phyloP scores from a whole-genome alignment of 1,140 invertebrate genomes.

The Megathymus violae region DNA sequence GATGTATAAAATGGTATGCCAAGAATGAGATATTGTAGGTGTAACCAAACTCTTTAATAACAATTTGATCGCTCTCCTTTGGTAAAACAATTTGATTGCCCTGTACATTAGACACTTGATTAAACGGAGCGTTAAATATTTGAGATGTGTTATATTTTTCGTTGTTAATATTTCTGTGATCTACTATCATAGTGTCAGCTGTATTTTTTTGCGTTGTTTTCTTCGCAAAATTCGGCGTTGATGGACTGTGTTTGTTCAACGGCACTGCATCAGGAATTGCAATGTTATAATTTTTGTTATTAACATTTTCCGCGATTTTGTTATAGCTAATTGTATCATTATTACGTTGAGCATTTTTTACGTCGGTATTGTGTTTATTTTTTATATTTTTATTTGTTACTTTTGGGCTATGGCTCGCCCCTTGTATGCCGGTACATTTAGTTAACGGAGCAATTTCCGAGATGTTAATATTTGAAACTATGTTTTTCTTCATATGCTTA shows the following conservation, averaged over 20 bases:
- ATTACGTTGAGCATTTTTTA: too few relatives aligned
- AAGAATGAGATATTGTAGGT: neutral
- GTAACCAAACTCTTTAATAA: neutral
- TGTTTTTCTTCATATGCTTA: conserved; percentile 16
- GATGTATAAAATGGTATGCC: neutral
- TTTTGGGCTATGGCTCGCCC: neutral
- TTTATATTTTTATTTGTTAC: neutral
- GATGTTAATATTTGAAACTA: conserved; percentile 1
- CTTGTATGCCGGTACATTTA: neutral
- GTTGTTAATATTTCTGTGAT: neutral
- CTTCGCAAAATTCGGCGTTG: too few relatives aligned
- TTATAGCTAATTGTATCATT: neutral
- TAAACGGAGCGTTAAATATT: neutral
- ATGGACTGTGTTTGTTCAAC: too few relatives aligned
- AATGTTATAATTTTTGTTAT: too few relatives aligned
- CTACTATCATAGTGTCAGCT: neutral
- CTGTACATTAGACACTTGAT: too few relatives aligned
- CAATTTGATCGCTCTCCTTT: neutral
- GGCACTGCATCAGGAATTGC: too few relatives aligned
- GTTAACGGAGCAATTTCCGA: neutral
- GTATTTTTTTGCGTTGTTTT: too few relatives aligned
- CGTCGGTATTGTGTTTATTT: too few relatives aligned
- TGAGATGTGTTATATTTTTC: neutral
- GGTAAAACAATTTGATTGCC: neutral
- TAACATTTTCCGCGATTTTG: neutral